A percentile compares a stretch with the other conserved stretches of the same genome.
phyloP scores from a whole-genome alignment of 2,888 invertebrate genomes.

The Agriopis leucophaearia region DNA sequence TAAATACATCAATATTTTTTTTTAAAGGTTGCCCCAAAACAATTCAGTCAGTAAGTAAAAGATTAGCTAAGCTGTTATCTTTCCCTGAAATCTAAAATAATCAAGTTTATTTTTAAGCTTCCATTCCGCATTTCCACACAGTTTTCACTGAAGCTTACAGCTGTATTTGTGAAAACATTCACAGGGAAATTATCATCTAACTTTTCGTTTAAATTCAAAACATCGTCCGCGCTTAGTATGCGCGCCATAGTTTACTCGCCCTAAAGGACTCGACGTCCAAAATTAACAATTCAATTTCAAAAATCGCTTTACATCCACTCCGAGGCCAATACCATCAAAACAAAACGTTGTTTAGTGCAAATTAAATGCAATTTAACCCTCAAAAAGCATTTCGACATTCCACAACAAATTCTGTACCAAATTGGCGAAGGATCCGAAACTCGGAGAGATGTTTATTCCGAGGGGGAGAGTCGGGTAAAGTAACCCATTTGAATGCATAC shows the following conservation, averaged over 20 bases:
- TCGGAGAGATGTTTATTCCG: constrained; percentile 75
- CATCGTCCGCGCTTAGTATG: constrained; percentile 43
- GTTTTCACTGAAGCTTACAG: constrained; percentile 32
- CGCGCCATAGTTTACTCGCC: constrained; percentile 46
- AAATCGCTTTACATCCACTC: constrained; percentile 55
- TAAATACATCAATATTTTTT: too few relatives aligned
- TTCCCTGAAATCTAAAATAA: neutral
- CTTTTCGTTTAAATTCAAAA: constrained; percentile 46
- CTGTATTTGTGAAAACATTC: constrained; percentile 40
- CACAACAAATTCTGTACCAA: constrained; percentile 84
- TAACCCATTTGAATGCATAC: constrained; percentile 92
- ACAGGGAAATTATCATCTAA: constrained; percentile 42
- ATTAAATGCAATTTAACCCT: constrained; percentile 85
- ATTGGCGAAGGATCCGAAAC: constrained; percentile 78
- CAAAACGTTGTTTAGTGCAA: constrained; percentile 80
- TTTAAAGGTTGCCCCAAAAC: neutral
- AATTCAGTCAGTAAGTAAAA: neutral
- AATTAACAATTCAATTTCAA: constrained; percentile 50
- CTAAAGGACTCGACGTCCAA: constrained; percentile 45
- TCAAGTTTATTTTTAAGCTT: constrained; percentile 6
- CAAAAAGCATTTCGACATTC: constrained; percentile 82
- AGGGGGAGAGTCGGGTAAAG: constrained; percentile 83
- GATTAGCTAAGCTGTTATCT: neutral
- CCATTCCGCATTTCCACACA: constrained; percentile 6
- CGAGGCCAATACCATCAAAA: constrained; percentile 67